Evolutionary conservation across 2,888 invertebrate genomes (phyloP).

Genomic region (Petrolisthes cinctipes): DNA sequence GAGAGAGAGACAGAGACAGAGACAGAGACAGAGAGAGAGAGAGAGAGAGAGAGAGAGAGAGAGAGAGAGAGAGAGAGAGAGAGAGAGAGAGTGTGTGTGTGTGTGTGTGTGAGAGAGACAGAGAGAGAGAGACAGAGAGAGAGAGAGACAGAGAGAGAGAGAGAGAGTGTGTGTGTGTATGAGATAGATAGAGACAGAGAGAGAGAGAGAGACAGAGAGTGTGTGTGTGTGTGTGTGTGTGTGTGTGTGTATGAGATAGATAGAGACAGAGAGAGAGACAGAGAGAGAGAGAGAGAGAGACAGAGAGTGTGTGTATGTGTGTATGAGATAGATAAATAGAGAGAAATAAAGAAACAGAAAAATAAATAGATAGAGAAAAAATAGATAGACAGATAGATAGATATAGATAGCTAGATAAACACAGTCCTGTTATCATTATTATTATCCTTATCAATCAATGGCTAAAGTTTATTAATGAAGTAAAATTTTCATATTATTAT

Average conservation of each 20-base stretch:
- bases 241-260: too few species aligned
- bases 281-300: constrained; percentile 18
- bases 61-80: constrained; percentile 6
- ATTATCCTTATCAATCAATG: too few species aligned
- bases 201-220: constrained; percentile 14
- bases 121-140: neutral
- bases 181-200: too few species aligned
- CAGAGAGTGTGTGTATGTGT: constrained; percentile 18
- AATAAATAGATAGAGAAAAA: too few species aligned
- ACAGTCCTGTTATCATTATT: too few species aligned
- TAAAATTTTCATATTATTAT: too few species aligned
- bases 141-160: neutral
- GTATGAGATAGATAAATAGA: too few species aligned
- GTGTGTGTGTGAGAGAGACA: neutral
- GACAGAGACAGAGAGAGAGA: neutral
- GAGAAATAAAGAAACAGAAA: too few species aligned
- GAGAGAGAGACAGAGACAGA: constrained; percentile 19
- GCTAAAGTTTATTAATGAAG: too few species aligned
- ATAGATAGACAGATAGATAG: too few species aligned
- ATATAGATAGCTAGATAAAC: too few species aligned
- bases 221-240: neutral
- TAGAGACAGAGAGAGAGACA: constrained; percentile 10
- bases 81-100: constrained; percentile 8
- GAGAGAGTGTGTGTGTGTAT: too few species aligned
- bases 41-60: neutral